Percentiles rank a stretch among this genome's conserved stretches.
phyloP scores from a whole-genome alignment of 2,888 invertebrate genomes.

The Orchesellides sinensis region DNA sequence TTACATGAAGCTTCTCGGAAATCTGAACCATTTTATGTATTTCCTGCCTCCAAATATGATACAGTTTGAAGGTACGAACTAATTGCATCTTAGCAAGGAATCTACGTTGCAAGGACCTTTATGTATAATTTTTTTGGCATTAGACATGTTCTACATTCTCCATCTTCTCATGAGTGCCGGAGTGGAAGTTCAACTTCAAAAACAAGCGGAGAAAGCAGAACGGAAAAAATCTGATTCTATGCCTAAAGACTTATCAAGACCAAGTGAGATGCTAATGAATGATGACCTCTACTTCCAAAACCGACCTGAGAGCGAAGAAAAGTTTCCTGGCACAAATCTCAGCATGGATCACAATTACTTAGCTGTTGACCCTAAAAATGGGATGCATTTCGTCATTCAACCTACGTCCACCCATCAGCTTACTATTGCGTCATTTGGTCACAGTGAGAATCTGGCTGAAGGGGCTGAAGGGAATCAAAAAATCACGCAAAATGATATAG shows the following conservation, averaged over 20 bases:
- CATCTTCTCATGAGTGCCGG: slow-evolving; percentile 71
- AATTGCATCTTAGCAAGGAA: too few relatives aligned
- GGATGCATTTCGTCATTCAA: slow-evolving; percentile 53
- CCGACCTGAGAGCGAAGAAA: not conserved
- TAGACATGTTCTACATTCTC: slow-evolving; percentile 72
- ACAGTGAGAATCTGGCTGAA: not conserved
- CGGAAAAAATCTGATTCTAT: not conserved
- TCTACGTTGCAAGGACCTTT: too few relatives aligned
- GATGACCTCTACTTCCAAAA: slow-evolving; percentile 5
- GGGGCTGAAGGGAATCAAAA: too few relatives aligned
- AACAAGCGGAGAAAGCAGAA: slow-evolving; percentile 13
- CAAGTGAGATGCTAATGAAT: slow-evolving; percentile 3
- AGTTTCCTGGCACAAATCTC: slow-evolving; percentile 56
- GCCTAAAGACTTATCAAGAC: not conserved
- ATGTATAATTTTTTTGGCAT: not conserved
- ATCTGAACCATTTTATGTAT: slow-evolving; percentile 72
- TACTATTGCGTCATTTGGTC: slow-evolving; percentile 37
- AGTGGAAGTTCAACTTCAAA: slow-evolving; percentile 66
- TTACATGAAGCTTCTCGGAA: slow-evolving; percentile 67
- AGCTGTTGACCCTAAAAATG: slow-evolving; percentile 47
- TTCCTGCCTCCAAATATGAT: slow-evolving; percentile 67
- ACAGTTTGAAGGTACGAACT: slow-evolving; percentile 58
- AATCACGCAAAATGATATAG: not conserved
- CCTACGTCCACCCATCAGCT: slow-evolving; percentile 45
- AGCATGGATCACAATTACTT: slow-evolving; percentile 60